Base-by-base conservation (phyloP, 2,797 vertebrate genomes). In the Anolis apletophallus region DNA sequence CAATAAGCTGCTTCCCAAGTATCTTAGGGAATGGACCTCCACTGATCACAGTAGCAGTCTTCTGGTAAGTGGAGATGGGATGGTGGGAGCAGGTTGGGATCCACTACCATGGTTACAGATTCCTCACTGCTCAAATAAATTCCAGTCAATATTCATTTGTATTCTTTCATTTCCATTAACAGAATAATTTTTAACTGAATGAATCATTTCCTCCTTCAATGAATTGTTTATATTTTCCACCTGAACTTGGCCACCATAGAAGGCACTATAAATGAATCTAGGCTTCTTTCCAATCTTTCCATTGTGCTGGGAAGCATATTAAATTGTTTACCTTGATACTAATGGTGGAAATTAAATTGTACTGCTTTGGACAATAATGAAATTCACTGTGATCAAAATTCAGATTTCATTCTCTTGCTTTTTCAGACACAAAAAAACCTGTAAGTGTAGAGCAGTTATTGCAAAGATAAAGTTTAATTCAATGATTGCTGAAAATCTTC, bases 381-480 rank as follows among this genome's bases (percentile, higher is more conserved):
- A 91, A 80, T 1, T 14, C 13, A 83, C 69, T 52, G 29, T 73
- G 88, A 83, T 13, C 74, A 68, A 7, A 26, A 54, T 76, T 90
- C 64, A 91, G 88, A 90, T 17, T 11, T 59, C n/a, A 61, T 64
- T 23, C 26, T 80, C 71, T 72, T 71, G 77, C 67, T 17, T 90
- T 79, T 23, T 46, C 71, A 85, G 16, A 89, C 32, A 2, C 71
- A 74, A 46, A 83, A 79, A 87, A n/a, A n/a, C 73, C 46, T 0
- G 0, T 54, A 84, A 85, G 21, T 79, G 29, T 89, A 87, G 57
- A 52, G 50, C 1, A 34, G 57, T 73, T 46, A 23, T 81, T 54
- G 78, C 54, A 84, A 73, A 75, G 54, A 84, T 61, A 26, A 69
- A 71, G 55, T 79, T 87, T 50, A 10, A 52, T 86, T 54, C 83